Conservation (phyloP, 2,888 invertebrate genomes). For the Ceramica pisi region DNA sequence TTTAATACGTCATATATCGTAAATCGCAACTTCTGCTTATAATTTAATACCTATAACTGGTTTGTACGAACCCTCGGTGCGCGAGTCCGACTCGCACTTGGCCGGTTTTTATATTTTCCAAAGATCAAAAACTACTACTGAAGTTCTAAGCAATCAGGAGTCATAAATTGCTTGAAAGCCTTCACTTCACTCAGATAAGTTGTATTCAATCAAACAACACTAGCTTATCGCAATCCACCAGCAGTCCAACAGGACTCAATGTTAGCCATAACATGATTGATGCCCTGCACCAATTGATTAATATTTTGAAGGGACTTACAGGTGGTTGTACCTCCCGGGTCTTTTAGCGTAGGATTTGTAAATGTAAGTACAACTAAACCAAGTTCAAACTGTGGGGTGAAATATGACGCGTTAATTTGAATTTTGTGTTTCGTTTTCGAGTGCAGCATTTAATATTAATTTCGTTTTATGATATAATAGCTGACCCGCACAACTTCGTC, state of each 20-base stretch:
- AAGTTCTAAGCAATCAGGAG: background rate
- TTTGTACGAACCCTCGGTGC: too few relatives aligned
- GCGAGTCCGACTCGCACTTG: too few relatives aligned
- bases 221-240: background rate
- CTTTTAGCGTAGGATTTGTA: slow-evolving; percentile 19
- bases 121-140: background rate
- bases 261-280: slow-evolving; percentile 38
- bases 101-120: too few relatives aligned
- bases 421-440: background rate
- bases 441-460: background rate
- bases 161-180: background rate
- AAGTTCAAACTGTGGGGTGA: slow-evolving; percentile 1
- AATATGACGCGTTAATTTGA: background rate
- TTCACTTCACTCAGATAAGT: slow-evolving; percentile 1
- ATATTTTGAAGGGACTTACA: slow-evolving; percentile 41
- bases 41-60: too few relatives aligned
- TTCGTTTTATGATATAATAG: background rate
- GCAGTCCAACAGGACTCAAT: slow-evolving; percentile 19
- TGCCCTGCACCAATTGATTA: slow-evolving; percentile 26
- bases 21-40: too few relatives aligned
- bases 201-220: slow-evolving; percentile 31
- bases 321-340: slow-evolving; percentile 41
- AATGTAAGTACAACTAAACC: background rate
- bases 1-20: too few relatives aligned
- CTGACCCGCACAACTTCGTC: too few relatives aligned